phyloP scores from a whole-genome alignment of 1,140 invertebrate species.

The Zaprionus inermis region DNA sequence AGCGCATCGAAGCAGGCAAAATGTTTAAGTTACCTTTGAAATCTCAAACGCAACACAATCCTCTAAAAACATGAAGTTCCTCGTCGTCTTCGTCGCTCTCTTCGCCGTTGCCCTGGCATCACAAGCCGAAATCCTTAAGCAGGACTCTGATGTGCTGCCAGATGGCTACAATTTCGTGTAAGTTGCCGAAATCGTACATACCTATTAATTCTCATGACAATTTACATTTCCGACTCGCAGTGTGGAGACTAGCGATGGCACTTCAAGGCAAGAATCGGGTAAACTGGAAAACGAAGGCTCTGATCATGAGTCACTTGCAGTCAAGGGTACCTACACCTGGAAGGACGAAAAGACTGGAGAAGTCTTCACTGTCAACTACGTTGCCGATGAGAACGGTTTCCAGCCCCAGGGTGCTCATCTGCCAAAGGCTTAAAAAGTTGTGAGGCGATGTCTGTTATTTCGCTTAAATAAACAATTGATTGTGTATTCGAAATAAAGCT shows the following conservation, averaged over 20 bases:
- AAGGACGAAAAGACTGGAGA: conserved; percentile 87
- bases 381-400: conserved; percentile 91
- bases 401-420: conserved; percentile 88
- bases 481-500: background rate
- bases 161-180: conserved; percentile 84
- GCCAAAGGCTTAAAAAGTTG: conserved; percentile 69
- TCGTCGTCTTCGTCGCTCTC: conserved; percentile 70
- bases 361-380: conserved; percentile 87
- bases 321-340: conserved; percentile 86
- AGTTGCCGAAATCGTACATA: conserved; percentile 49
- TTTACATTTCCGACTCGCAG: conserved; percentile 37
- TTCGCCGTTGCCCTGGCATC: conserved; percentile 62
- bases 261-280: conserved; percentile 1
- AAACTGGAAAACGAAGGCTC: conserved; percentile 44
- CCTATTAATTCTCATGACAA: background rate
- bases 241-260: conserved; percentile 55
- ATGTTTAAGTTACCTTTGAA: conserved; percentile 33
- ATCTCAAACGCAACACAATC: conserved; percentile 28
- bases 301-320: conserved; percentile 81
- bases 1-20: conserved; percentile 23
- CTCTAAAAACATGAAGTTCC: conserved; percentile 67
- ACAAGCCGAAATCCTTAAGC: conserved; percentile 63
- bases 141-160: conserved; percentile 82
- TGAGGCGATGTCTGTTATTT: background rate
- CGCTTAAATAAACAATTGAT: conserved; percentile 1